phyloP scores from a whole-genome alignment of 2,888 invertebrate species.

The Amitus sp. region DNA sequence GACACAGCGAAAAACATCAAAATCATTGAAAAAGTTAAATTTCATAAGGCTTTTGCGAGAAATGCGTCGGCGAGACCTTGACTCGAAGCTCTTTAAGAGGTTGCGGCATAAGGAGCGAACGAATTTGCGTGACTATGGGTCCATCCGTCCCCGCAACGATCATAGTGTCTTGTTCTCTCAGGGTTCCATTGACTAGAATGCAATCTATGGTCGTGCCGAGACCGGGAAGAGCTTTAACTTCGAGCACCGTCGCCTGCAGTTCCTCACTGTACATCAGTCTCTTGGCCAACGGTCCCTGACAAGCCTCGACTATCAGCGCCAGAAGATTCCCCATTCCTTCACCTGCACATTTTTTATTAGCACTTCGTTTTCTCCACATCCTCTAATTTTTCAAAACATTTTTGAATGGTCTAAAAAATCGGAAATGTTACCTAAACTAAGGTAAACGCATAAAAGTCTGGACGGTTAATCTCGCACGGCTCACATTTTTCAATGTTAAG shows the following conservation, averaged over 20 bases:
- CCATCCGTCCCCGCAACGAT: constrained; percentile 98
- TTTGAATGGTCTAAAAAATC: no score
- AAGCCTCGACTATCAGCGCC: constrained; percentile 90
- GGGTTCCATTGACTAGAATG: constrained; percentile 95
- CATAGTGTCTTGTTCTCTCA: constrained; percentile 93
- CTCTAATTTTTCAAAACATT: no score
- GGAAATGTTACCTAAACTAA: no score
- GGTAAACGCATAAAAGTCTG: no score
- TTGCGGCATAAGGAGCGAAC: constrained; percentile 97
- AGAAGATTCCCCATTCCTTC: constrained; percentile 99
- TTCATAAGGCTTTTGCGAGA: not conserved
- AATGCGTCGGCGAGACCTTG: constrained; percentile 74
- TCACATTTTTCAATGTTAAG: no score
- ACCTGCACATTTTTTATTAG: constrained; percentile 72
- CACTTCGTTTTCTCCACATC: no score
- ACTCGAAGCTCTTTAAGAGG: constrained; percentile 97
- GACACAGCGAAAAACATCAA: no score
- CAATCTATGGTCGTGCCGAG: constrained; percentile 99
- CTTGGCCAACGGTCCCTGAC: constrained; percentile 89
- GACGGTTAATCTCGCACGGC: no score
- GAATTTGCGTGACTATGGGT: constrained; percentile 96
- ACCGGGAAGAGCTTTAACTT: constrained; percentile 96
- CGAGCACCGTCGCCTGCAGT: constrained; percentile 85
- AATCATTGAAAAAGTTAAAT: not conserved
- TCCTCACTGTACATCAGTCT: constrained; percentile 92